A percentile compares a stretch with the other conserved stretches of the same genome.
Conservation (phyloP, 2,797 vertebrate species). For the Pangasius larnaudii region DNA sequence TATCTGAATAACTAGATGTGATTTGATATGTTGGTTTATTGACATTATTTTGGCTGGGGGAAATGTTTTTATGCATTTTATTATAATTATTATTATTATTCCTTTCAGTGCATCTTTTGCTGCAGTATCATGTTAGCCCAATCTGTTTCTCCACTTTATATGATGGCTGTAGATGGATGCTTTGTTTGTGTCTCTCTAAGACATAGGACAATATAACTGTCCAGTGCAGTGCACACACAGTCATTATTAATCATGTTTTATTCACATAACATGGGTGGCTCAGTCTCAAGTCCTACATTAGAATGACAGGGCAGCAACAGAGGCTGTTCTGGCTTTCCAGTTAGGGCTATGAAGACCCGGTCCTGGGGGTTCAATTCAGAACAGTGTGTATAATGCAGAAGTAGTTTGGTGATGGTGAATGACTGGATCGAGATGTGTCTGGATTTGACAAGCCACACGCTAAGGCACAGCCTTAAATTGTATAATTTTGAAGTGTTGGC, state of each 20-base stretch:
- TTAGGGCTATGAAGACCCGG: neutral
- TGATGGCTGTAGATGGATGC: neutral
- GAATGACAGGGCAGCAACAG: neutral
- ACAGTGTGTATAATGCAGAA: neutral
- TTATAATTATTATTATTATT: neutral
- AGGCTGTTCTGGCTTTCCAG: neutral
- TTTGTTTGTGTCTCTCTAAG: neutral
- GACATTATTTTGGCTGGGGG: neutral
- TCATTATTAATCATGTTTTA: conserved; percentile 24
- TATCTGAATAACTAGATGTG: neutral
- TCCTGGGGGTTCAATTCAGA: neutral
- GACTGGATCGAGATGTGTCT: neutral
- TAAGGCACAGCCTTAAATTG: neutral
- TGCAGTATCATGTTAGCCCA: neutral
- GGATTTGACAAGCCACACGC: neutral
- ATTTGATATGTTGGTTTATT: neutral
- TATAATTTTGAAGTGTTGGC: neutral
- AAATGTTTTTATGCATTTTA: neutral
- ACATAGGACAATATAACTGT: neutral
- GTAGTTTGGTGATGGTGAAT: too few species aligned
- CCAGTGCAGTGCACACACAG: neutral
- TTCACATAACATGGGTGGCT: neutral
- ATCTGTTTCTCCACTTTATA: neutral
- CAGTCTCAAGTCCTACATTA: conserved; percentile 1
- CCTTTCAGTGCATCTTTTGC: neutral